phyloP scores from a whole-genome alignment of 2,888 invertebrate genomes.

The Phaonia tiefii region DNA sequence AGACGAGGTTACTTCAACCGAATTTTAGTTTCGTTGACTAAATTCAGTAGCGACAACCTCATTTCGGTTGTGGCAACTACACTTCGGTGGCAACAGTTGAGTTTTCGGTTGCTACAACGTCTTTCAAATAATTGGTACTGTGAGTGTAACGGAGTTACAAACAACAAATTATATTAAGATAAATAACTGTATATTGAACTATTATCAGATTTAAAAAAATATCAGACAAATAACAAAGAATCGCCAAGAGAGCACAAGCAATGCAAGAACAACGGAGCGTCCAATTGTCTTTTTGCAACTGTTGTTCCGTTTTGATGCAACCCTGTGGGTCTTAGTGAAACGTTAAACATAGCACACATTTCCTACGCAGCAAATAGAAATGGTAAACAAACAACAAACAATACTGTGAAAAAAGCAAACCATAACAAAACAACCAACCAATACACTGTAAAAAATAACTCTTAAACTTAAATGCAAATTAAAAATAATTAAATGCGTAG shows the following conservation, averaged over 20 bases:
- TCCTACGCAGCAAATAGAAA: neutral
- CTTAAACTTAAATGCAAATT: constrained; percentile 13
- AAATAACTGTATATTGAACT: no score
- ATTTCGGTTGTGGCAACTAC: no score
- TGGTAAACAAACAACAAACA: neutral
- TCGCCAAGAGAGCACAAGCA: constrained; percentile 79
- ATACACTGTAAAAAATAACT: constrained; percentile 24
- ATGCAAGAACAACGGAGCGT: constrained; percentile 81
- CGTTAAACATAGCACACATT: constrained; percentile 8
- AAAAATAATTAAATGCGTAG: constrained; percentile 62
- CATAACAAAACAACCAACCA: neutral
- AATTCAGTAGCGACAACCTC: no score
- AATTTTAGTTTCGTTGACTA: no score
- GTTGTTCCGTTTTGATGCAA: constrained; percentile 81
- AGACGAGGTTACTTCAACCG: no score
- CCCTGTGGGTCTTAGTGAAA: constrained; percentile 69
- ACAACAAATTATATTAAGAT: no score
- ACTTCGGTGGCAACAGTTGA: no score
- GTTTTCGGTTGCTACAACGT: no score
- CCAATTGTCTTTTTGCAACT: constrained; percentile 81
- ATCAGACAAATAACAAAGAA: constrained; percentile 48
- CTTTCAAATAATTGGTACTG: no score
- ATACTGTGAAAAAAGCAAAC: constrained; percentile 45
- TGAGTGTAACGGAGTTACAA: no score
- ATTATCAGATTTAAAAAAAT: no score